Evolutionary conservation across 2,113 vertebrate species (phyloP).

Genomic region (Aspiorhynchus laticeps): DNA sequence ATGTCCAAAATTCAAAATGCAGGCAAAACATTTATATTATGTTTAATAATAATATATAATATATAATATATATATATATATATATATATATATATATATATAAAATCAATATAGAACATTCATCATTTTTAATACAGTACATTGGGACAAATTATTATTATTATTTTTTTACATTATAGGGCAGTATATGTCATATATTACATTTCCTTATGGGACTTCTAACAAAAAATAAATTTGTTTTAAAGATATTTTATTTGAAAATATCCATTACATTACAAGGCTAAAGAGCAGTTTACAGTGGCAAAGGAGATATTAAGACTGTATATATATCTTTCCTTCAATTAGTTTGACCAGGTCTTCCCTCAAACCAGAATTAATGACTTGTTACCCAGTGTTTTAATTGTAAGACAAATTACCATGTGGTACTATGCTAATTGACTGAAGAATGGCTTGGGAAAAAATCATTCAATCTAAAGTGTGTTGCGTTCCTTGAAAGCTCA

Average conservation of each 20-base stretch:
- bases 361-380: conserved; percentile 73
- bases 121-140: too few species aligned
- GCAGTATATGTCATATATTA: too few species aligned
- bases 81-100: too few species aligned
- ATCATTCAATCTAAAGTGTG: conserved; percentile 4
- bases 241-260: neutral
- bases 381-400: conserved; percentile 67
- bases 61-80: too few species aligned
- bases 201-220: neutral
- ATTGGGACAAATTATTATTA: too few species aligned
- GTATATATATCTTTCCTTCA: conserved; percentile 56
- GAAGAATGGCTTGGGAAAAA: conserved; percentile 67
- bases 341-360: conserved; percentile 68
- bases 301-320: conserved; percentile 57
- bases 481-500: conserved; percentile 70
- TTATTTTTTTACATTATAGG: too few species aligned
- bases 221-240: neutral
- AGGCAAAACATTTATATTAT: too few species aligned
- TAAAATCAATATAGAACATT: too few species aligned
- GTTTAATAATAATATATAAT: too few species aligned
- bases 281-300: neutral
- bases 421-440: conserved; percentile 73
- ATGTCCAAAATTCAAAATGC: too few species aligned
- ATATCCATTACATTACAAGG: neutral
- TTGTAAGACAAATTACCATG: conserved; percentile 73